phyloP scores from a whole-genome alignment of 2,113 vertebrate genomes.

The Zosterops lateralis region DNA sequence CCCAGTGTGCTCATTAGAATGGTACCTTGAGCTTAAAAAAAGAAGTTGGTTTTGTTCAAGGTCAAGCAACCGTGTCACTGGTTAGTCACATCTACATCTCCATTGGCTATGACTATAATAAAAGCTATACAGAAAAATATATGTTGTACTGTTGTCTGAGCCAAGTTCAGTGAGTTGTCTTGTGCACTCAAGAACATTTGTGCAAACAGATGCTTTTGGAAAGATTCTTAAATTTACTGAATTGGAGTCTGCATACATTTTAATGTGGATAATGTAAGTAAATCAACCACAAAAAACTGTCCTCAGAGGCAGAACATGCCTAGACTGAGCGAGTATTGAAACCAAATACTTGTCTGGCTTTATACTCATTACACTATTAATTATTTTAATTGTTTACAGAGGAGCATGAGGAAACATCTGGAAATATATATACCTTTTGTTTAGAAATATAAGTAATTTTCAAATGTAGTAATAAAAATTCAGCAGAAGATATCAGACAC shows the following conservation, averaged over 20 bases:
- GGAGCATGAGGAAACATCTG: neutral
- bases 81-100: neutral
- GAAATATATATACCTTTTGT: neutral
- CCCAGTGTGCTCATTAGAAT: neutral
- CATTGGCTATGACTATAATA: neutral
- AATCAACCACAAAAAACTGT: neutral
- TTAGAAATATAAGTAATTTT: neutral
- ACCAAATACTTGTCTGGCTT: conserved; percentile 28
- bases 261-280: conserved; percentile 6
- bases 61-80: neutral
- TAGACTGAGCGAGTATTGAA: neutral
- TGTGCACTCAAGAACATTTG: neutral
- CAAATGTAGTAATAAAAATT: neutral
- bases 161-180: neutral
- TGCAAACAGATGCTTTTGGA: neutral
- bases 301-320: neutral
- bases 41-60: neutral
- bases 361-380: neutral
- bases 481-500: neutral
- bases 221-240: neutral
- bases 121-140: neutral
- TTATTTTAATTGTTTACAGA: conserved; percentile 21
- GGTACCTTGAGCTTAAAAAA: neutral
- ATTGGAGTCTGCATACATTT: neutral
- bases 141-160: neutral